Evolutionary conservation across 2,113 vertebrate species (phyloP), one percentile per base, ranked within the genome.

Genomic region (Mesocricetus auratus): DNA sequence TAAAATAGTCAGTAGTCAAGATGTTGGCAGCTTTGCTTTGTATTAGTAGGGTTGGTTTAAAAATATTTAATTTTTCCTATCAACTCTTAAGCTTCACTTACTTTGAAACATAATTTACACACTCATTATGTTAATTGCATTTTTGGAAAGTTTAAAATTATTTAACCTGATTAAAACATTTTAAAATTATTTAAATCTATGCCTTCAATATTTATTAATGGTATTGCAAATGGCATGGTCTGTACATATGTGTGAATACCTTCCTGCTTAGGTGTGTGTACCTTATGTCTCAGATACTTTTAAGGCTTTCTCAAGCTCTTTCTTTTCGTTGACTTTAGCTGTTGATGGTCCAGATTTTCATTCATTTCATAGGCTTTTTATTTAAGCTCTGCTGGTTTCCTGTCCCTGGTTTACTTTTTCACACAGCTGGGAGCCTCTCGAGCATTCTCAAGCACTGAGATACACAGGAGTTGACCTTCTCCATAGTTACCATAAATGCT

Each of bases 331-430:
- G 66, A 95, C 94, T 91, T 94, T 78, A 95, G 33, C 17, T 77
- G 58, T 56, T 89, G 71, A 92, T 39, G 81, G 71, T 12, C 24
- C 45, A 95, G 66, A 93, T 96, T 97, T 95, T 89, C 5, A 89
- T 47, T n/a, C 95, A 89, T 42, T 36, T 96, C 39, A 58, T 91
- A 56, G 79, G 62, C 68, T 96, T 95, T 82, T 90, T 45, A 69
- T 91, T 94, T 95, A 42, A 90, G 36, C 15, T 39, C 71, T 94
- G 36, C 62, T 77, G 62, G 95, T 96, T 96, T 77, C 22, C 45
- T 17, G 29, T 81, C 93, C 19, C 83, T 87, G 83, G 47, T 96
- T 96, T 97, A 92, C 64, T 47, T 96, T 93, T 29, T 94, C 83
- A 83, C 36, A 10, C 39, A 89, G 58, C 91, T 91, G 91, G 87